These are phyloP conservation scores for Temnopleurus reevesii DNA, from an alignment of 53 echinoderm and acorn worm genomes.

Conservation along the genomic window DNA sequence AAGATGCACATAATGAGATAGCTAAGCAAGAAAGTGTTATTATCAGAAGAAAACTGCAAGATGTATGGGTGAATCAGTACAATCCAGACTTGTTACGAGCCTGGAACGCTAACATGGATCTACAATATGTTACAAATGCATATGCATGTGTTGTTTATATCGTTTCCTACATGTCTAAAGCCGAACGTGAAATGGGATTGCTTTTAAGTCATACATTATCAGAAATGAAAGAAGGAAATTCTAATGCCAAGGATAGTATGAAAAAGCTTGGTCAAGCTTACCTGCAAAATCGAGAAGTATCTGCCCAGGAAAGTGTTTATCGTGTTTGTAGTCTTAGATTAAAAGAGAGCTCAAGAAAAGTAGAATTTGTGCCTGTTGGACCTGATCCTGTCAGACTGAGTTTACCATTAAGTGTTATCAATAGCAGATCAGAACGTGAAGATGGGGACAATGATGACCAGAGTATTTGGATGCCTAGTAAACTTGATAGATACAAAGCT, in stretches of 20 bases:
- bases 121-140: conserved; percentile 64
- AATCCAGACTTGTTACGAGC: conserved; percentile 62
- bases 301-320: conserved; percentile 56
- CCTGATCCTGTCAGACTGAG: conserved; percentile 67
- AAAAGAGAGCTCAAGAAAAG: conserved; percentile 66
- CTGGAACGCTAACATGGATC: conserved; percentile 78
- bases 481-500: conserved; percentile 59
- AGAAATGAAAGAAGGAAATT: conserved; percentile 72
- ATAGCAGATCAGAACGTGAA: conserved; percentile 57
- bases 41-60: conserved; percentile 56
- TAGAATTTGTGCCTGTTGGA: conserved; percentile 72
- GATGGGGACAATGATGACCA: conserved; percentile 32
- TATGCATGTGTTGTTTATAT: conserved; percentile 70
- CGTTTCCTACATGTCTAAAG: conserved; percentile 73
- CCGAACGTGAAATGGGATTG: conserved; percentile 78
- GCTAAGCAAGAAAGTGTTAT: conserved; percentile 46
- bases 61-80: conserved; percentile 69
- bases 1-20: conserved; percentile 44
- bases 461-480: conserved; percentile 57
- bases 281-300: conserved; percentile 66
- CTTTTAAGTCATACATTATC: conserved; percentile 61
- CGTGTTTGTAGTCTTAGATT: conserved; percentile 63
- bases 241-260: conserved; percentile 57
- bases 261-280: conserved; percentile 62
- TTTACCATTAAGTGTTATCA: conserved; percentile 64